Evolutionary conservation across 2,797 vertebrate species (phyloP).

Genomic region (Phataginus tricuspis): DNA sequence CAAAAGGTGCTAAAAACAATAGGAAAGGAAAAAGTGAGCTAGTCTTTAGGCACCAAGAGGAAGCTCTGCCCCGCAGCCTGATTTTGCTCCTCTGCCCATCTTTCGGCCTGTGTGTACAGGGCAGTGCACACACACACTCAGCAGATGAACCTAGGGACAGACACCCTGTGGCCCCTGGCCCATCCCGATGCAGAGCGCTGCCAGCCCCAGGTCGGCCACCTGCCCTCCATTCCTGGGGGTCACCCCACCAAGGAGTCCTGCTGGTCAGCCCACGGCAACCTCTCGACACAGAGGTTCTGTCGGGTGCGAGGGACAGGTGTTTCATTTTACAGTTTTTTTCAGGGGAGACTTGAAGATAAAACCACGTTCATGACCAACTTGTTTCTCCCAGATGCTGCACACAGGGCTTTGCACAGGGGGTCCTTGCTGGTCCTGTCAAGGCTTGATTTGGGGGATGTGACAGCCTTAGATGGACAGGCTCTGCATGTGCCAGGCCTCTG

Average conservation of each 20-base stretch:
- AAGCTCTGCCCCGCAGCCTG: rapidly evolving
- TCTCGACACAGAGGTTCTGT: rapidly evolving
- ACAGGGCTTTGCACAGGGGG: neutral
- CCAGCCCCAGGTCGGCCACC: neutral
- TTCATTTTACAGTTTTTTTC: neutral
- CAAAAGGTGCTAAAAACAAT: no score
- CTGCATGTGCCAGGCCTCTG: rapidly evolving
- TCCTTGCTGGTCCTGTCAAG: rapidly evolving
- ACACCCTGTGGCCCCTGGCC: no score
- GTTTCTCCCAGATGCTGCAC: rapidly evolving
- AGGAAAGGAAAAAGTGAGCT: neutral
- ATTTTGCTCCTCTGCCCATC: neutral
- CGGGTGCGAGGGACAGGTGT: rapidly evolving
- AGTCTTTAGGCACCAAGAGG: rapidly evolving
- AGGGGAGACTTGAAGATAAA: neutral
- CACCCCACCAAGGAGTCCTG: neutral
- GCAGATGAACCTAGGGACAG: neutral
- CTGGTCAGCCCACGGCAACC: neutral
- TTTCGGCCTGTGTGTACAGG: neutral
- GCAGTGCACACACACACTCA: rapidly evolving
- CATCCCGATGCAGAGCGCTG: neutral
- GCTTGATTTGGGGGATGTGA: rapidly evolving
- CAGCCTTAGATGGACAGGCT: neutral
- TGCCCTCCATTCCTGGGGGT: no score
- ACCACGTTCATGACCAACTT: no score